phyloP scores from a whole-genome alignment of 2,797 vertebrate species.

The Psittacula echo region DNA sequence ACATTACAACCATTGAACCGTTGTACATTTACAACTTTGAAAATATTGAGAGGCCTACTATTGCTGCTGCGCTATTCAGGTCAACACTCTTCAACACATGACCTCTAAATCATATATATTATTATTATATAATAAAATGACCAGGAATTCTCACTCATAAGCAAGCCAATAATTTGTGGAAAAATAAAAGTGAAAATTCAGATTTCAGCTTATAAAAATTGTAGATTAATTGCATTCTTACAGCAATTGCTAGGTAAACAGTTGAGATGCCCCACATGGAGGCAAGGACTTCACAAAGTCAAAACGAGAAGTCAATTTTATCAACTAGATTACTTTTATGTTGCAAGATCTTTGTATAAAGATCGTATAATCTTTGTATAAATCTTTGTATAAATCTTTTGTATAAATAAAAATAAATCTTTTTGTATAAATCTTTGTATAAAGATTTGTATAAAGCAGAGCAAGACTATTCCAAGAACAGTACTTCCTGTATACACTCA shows the following conservation, averaged over 20 bases:
- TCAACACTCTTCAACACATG: not conserved
- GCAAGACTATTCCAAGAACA: not conserved
- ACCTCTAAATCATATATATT: not conserved
- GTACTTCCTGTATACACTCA: not conserved
- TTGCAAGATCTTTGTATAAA: not conserved
- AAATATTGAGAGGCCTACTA: not conserved
- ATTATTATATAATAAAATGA: too few relatives aligned
- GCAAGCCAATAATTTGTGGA: not conserved
- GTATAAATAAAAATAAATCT: too few relatives aligned
- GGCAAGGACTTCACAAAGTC: not conserved
- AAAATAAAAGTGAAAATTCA: not conserved
- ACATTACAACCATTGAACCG: not conserved
- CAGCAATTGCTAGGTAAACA: not conserved
- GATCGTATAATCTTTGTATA: too few relatives aligned
- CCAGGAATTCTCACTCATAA: not conserved
- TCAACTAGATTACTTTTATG: not conserved
- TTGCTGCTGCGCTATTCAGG: not conserved
- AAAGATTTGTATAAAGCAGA: not conserved
- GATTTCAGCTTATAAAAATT: not conserved
- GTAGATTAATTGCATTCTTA: not conserved
- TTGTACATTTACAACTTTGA: not conserved
- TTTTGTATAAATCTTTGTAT: too few relatives aligned
- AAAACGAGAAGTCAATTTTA: not conserved
- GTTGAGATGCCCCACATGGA: rapidly evolving
- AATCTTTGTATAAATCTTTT: too few relatives aligned